Percentiles rank a stretch among this genome's conserved stretches.
phyloP scores from a whole-genome alignment of 2,113 vertebrate genomes.

The Oreochromis spilurus region DNA sequence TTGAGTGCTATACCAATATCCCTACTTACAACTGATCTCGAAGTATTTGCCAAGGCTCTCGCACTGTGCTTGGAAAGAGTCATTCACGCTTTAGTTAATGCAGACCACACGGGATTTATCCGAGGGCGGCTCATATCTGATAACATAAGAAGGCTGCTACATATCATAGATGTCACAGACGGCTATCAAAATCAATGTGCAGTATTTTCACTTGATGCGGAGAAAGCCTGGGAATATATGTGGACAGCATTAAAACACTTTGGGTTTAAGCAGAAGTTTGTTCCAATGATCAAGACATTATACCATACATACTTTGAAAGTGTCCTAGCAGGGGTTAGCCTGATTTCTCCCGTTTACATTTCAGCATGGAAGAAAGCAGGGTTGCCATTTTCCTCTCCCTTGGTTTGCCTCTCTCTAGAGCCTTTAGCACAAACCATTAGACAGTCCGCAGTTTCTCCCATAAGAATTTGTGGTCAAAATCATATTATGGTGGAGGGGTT shows the following conservation, averaged over 20 bases:
- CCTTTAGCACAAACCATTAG: background rate
- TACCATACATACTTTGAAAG: background rate
- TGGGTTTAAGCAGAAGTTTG: background rate
- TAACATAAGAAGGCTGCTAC: background rate
- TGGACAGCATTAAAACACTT: background rate
- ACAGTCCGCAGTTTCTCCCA: background rate
- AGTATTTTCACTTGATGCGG: background rate
- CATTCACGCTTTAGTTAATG: background rate
- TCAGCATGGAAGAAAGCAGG: too few relatives aligned
- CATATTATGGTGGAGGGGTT: too few relatives aligned
- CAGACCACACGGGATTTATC: background rate
- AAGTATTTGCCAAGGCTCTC: too few relatives aligned
- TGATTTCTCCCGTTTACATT: too few relatives aligned
- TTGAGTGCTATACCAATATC: too few relatives aligned
- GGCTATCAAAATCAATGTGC: background rate
- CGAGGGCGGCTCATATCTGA: background rate
- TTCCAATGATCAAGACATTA: background rate
- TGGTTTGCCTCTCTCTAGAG: background rate
- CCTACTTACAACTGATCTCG: too few relatives aligned
- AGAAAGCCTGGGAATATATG: background rate
- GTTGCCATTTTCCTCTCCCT: too few relatives aligned
- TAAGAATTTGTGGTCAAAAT: background rate
- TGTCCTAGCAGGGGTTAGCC: too few relatives aligned
- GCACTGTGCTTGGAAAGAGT: background rate
- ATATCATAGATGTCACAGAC: background rate